These are phyloP conservation scores for Enoplosus armatus DNA, from an alignment of 2,797 vertebrate genomes.

Conservation along the genomic window DNA sequence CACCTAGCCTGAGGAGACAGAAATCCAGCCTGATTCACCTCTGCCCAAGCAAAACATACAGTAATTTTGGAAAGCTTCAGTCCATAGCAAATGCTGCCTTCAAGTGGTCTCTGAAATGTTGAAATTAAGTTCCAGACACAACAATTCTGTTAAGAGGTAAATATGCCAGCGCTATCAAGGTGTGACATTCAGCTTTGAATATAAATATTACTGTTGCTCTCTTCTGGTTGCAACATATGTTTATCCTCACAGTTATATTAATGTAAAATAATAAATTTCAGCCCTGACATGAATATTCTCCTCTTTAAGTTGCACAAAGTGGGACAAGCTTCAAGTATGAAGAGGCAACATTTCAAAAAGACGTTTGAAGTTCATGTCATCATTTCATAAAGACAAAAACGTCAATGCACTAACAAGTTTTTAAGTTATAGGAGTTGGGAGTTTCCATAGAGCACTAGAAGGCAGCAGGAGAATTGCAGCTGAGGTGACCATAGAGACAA, in stretches of 20 bases:
- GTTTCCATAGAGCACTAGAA: slow-evolving; percentile 48
- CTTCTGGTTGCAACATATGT: neutral
- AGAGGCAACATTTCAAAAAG: neutral
- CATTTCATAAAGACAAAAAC: neutral
- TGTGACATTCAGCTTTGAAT: neutral
- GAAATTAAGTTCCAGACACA: neutral
- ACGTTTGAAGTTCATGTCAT: neutral
- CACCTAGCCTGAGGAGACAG: neutral
- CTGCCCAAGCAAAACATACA: neutral
- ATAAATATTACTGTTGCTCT: neutral
- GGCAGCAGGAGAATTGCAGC: slow-evolving; percentile 35
- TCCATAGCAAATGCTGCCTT: slow-evolving; percentile 13
- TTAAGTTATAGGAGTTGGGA: neutral
- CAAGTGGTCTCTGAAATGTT: slow-evolving; percentile 7
- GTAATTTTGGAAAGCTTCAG: slow-evolving; percentile 12
- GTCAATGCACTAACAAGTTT: neutral
- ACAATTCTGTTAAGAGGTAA: neutral
- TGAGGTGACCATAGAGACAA: slow-evolving; percentile 38
- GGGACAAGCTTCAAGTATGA: neutral
- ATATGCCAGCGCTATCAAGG: neutral
- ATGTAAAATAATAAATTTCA: slow-evolving; percentile 3
- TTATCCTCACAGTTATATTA: neutral
- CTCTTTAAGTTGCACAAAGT: neutral
- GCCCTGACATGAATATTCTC: neutral
- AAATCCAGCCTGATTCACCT: neutral